A percentile compares a stretch with the other conserved stretches of the same genome.
Evolutionary conservation across 2,888 invertebrate species (phyloP).

Genomic region (Halictus quadricinctus): DNA sequence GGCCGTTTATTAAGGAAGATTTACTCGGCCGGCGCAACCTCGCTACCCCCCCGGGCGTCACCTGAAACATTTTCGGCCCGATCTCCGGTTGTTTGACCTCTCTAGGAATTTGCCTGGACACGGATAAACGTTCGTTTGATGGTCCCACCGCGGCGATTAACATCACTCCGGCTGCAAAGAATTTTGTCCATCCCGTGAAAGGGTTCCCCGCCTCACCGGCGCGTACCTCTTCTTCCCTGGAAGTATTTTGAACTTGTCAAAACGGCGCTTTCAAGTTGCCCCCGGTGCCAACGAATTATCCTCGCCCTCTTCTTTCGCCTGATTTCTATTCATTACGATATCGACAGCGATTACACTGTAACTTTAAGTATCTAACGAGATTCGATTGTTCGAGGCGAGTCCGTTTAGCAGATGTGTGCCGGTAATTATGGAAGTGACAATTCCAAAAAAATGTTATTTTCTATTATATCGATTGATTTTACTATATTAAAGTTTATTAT

Average conservation of each 20-base stretch:
- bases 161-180: conserved; percentile 27
- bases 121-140: conserved; percentile 37
- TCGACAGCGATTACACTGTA: background rate
- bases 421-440: no score
- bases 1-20: conserved; percentile 69
- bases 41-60: conserved; percentile 36
- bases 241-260: conserved; percentile 19
- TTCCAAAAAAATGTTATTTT: background rate
- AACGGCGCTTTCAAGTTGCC: background rate
- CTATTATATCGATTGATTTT: background rate
- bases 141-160: conserved; percentile 43
- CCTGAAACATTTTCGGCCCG: conserved; percentile 23
- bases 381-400: background rate
- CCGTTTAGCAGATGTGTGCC: background rate
- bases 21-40: conserved; percentile 39
- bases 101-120: conserved; percentile 55
- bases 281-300: background rate
- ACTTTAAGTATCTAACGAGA: background rate
- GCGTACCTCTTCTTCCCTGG: background rate
- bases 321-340: background rate
- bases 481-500: no score
- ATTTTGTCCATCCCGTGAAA: conserved; percentile 17
- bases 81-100: conserved; percentile 65
- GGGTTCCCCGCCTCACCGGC: conserved; percentile 20
- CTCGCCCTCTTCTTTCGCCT: background rate